Base-by-base conservation (phyloP, 2,797 vertebrate species). In the Falco berigora region DNA sequence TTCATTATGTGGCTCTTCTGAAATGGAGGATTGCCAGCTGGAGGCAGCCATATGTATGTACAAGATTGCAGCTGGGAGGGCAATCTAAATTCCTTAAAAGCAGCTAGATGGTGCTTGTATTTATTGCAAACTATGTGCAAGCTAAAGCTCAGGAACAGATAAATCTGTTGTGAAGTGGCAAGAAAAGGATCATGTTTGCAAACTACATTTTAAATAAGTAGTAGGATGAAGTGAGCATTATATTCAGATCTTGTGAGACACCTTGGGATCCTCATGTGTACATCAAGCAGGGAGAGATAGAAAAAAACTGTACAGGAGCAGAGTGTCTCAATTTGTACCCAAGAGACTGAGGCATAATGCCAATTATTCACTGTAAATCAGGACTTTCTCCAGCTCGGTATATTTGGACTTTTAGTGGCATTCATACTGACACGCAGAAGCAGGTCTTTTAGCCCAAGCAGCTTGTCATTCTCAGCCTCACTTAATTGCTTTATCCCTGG, bases 21-120 rank as follows among this genome's bases (percentile, higher is more conserved):
- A 69, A 95, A 81, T 30, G 62, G 67, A 95, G 85, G 23, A 46
- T 28, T 94, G 81, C 79, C 95, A 96, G 90, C 85, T 93, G 92
- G 88, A 95, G 86, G 59, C 79, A 80, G 44, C 28, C 58, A 8
- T 50, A 8, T 81, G 38, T 36, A 52, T 61, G 25, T 71, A 67
- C 66, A 86, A 83, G 77, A 85, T 18, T 84, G 76, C 91, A 96
- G 79, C 81, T 84, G 88, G 18, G 36, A 96, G 53, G 32, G 30
- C 27, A 83, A 68, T 86, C 52, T 62, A 47, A 91, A 96, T 93
- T 92, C 74, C 90, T 93, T 93, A 73, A 88, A 80, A 95, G 16
- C 38, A 63, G 4, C 66, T 85, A 47, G 28, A 36, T 83, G 36
- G n/a, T 90, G 62, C 59, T 85, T 84, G 44, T 25, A 71, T 82